phyloP scores from a whole-genome alignment of 2,888 invertebrate species.

The Nipponacmea schrenckii region DNA sequence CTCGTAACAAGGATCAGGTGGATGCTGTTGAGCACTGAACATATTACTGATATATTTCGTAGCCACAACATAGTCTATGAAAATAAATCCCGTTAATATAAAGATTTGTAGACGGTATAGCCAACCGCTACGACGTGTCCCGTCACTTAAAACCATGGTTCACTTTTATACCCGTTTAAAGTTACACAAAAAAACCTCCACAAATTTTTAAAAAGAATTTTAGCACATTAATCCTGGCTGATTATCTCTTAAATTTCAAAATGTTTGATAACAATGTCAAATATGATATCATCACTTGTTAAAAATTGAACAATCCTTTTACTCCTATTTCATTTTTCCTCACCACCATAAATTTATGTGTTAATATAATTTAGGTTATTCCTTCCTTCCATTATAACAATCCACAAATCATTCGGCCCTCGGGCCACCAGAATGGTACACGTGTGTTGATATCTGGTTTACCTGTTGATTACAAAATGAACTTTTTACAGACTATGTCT shows the following conservation, averaged over 20 bases:
- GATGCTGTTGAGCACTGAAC: slow-evolving; percentile 46
- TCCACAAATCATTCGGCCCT: background rate
- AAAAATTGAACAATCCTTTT: background rate
- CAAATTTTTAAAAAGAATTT: too few relatives aligned
- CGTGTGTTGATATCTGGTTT: background rate
- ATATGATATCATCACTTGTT: slow-evolving; percentile 4
- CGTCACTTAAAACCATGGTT: slow-evolving; percentile 9
- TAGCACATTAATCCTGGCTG: too few relatives aligned
- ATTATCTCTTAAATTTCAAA: background rate
- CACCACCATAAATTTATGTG: background rate
- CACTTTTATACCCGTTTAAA: slow-evolving; percentile 2
- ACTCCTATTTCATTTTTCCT: background rate
- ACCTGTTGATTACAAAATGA: too few relatives aligned
- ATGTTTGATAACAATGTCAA: background rate
- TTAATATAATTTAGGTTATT: background rate
- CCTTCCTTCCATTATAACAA: background rate
- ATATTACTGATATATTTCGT: slow-evolving; percentile 37
- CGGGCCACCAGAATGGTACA: background rate
- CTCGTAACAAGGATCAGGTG: slow-evolving; percentile 86
- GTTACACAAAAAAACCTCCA: background rate
- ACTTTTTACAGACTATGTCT: too few relatives aligned
- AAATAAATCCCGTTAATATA: background rate
- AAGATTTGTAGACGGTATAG: slow-evolving; percentile 13
- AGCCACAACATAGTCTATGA: slow-evolving; percentile 12
- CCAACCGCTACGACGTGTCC: slow-evolving; percentile 13